These are phyloP conservation scores for Chaetoderma sp. DNA, from an alignment of 2,888 invertebrate genomes.

Conservation along the genomic window DNA sequence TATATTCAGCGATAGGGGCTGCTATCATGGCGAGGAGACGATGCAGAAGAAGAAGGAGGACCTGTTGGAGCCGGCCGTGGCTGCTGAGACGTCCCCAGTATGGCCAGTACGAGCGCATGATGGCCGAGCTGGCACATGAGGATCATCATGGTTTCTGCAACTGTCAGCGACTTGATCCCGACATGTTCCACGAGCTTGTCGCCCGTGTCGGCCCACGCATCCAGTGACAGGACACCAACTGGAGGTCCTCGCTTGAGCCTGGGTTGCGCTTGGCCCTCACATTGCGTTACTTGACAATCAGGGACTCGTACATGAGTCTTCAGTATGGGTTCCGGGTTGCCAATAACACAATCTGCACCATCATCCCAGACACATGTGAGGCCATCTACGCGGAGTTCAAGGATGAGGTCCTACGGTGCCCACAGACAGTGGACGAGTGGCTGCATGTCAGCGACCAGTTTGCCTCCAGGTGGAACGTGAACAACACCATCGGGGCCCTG, in stretches of 20 bases:
- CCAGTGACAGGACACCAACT: neutral
- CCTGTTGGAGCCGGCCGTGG: no score
- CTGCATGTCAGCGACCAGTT: constrained; percentile 8
- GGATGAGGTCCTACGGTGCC: constrained; percentile 14
- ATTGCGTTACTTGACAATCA: constrained; percentile 23
- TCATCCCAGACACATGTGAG: constrained; percentile 16
- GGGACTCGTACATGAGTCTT: constrained; percentile 17
- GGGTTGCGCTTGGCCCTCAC: constrained; percentile 25
- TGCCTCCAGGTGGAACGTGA: neutral
- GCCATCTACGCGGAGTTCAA: constrained; percentile 12
- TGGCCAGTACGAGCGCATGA: no score
- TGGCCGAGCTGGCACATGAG: no score
- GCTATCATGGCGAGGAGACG: no score
- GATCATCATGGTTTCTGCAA: no score
- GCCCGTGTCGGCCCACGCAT: neutral
- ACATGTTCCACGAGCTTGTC: constrained; percentile 9
- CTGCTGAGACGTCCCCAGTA: no score
- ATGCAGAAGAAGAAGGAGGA: no score
- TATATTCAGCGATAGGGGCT: no score
- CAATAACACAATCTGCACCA: constrained; percentile 18
- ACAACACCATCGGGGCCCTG: constrained; percentile 8
- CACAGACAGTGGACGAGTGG: constrained; percentile 8
- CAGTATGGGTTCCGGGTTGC: constrained; percentile 22
- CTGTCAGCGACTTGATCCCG: no score
- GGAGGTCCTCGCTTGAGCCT: constrained; percentile 4